Conservation (phyloP, 2,113 vertebrate species). For the Melanocharis versteri region DNA sequence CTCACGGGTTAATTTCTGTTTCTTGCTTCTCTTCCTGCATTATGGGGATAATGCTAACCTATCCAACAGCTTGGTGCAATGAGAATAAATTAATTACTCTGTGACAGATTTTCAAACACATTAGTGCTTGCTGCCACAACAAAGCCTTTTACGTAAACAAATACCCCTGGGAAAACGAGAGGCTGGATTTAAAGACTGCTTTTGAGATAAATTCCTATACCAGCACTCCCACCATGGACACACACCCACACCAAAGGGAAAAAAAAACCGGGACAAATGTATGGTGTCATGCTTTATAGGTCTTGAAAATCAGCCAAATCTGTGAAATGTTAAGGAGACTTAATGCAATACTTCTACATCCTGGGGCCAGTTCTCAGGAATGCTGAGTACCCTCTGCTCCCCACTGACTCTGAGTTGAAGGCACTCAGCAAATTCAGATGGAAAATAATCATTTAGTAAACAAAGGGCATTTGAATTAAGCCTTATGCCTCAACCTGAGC, state of each 20-base stretch:
- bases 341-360: background rate
- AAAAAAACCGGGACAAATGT: background rate
- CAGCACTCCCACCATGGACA: background rate
- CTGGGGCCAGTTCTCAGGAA: slow-evolving; percentile 27
- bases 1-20: slow-evolving; percentile 22
- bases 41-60: background rate
- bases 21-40: background rate
- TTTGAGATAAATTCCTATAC: background rate
- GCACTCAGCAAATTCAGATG: background rate
- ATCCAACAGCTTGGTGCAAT: background rate
- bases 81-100: slow-evolving; percentile 1
- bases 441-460: background rate
- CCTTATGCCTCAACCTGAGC: background rate
- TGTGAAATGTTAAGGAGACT: slow-evolving; percentile 17
- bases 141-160: slow-evolving; percentile 31
- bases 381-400: background rate
- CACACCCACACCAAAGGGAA: background rate
- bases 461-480: background rate
- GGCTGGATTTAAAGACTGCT: background rate
- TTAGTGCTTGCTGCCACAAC: background rate
- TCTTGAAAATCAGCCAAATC: slow-evolving; percentile 40
- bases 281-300: background rate
- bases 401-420: background rate
- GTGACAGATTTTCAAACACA: slow-evolving; percentile 15
- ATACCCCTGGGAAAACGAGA: slow-evolving; percentile 18